Evolutionary conservation across 2,888 invertebrate species (phyloP).

Genomic region (Trisateles emortualis): DNA sequence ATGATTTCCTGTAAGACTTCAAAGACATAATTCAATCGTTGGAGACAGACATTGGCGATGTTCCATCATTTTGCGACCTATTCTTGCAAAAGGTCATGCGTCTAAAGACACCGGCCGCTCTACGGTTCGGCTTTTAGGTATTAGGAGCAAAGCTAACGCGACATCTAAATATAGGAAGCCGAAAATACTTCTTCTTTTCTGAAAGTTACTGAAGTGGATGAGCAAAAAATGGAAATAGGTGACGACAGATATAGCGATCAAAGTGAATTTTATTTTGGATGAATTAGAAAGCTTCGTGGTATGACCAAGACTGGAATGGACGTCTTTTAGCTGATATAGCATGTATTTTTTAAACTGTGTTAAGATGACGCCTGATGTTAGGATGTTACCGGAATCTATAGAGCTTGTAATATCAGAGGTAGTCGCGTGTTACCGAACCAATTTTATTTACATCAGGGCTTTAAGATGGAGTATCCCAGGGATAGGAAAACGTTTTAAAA

Average conservation of each 20-base stretch:
- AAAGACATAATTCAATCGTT: constrained; percentile 43
- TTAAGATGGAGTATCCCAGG: too few relatives aligned
- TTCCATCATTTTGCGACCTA: constrained; percentile 50
- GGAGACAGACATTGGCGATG: constrained; percentile 46
- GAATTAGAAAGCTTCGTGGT: too few relatives aligned
- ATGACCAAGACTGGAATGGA: too few relatives aligned
- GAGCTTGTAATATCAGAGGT: too few relatives aligned
- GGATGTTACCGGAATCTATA: too few relatives aligned
- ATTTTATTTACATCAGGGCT: too few relatives aligned
- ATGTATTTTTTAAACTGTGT: too few relatives aligned
- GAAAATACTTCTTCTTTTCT: not conserved
- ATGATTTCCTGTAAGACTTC: constrained; percentile 55
- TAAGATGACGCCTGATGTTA: too few relatives aligned
- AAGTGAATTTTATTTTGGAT: too few relatives aligned
- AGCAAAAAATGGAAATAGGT: not conserved
- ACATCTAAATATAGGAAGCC: not conserved
- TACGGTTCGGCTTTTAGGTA: not conserved
- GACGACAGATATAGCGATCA: not conserved
- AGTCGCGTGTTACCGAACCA: too few relatives aligned
- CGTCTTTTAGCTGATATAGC: too few relatives aligned
- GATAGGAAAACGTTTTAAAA: too few relatives aligned
- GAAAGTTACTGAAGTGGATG: not conserved
- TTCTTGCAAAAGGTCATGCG: constrained; percentile 52
- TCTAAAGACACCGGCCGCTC: constrained; percentile 33
- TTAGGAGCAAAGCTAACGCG: constrained; percentile 5